phyloP scores from a whole-genome alignment of 1,140 invertebrate genomes.

The Parapsyche elsis region DNA sequence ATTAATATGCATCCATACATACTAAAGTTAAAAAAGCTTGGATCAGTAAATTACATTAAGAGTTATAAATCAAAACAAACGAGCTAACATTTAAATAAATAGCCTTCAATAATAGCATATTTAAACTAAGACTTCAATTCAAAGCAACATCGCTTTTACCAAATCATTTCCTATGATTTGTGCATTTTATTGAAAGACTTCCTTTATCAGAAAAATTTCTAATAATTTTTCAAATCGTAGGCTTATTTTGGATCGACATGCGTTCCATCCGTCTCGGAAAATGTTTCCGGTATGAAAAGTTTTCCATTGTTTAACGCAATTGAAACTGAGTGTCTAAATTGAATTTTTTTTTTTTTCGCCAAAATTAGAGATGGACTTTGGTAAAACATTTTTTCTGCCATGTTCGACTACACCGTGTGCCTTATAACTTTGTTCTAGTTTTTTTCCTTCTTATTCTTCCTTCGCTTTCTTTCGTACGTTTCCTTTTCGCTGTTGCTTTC shows the following conservation, averaged over 20 bases:
- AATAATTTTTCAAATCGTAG: background rate
- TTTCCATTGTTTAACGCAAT: slow-evolving; percentile 11
- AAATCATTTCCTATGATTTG: too few species aligned
- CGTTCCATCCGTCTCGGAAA: background rate
- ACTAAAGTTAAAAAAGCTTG: too few species aligned
- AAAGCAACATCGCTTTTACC: too few species aligned
- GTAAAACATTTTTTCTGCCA: slow-evolving; percentile 14
- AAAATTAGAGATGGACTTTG: slow-evolving; percentile 11
- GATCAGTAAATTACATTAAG: too few species aligned
- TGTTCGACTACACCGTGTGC: background rate
- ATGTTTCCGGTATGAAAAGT: background rate
- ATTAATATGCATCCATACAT: too few species aligned
- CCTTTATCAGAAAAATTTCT: background rate
- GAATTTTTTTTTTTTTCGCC: background rate
- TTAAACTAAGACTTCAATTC: too few species aligned
- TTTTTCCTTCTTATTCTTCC: background rate
- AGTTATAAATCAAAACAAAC: too few species aligned
- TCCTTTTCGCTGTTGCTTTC: background rate
- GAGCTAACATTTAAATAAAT: too few species aligned
- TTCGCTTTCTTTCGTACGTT: background rate
- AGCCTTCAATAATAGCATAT: too few species aligned
- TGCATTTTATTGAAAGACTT: too few species aligned
- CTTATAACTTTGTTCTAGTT: slow-evolving; percentile 5
- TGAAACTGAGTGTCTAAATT: slow-evolving; percentile 21
- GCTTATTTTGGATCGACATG: background rate